phyloP scores from a whole-genome alignment of 2,113 vertebrate genomes.

The Apodemus speciosus region DNA sequence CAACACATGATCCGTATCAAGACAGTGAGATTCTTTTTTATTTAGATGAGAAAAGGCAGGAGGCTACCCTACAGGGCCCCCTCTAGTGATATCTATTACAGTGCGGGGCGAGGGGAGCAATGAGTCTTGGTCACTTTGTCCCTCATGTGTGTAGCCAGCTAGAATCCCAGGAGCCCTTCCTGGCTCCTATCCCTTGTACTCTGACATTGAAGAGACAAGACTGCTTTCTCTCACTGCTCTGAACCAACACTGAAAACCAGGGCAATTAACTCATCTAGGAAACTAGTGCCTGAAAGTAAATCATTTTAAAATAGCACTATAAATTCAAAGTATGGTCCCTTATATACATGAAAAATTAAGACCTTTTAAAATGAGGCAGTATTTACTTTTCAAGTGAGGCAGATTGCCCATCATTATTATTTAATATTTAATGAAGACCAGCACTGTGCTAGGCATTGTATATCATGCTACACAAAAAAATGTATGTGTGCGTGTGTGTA shows the following conservation, averaged over 20 bases:
- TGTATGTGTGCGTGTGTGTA: background rate
- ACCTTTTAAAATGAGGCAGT: conserved; percentile 58
- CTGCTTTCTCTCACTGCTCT: background rate
- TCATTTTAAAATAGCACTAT: conserved; percentile 20
- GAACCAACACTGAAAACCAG: background rate
- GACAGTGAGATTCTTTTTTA: background rate
- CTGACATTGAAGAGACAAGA: background rate
- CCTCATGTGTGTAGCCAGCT: background rate
- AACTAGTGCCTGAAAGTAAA: background rate
- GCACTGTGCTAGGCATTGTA: background rate
- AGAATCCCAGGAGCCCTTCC: background rate
- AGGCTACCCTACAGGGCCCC: background rate
- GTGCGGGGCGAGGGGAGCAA: background rate
- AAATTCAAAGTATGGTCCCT: background rate
- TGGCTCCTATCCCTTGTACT: background rate
- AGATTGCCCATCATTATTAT: conserved; percentile 35
- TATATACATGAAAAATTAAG: conserved; percentile 52
- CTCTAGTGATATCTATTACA: background rate
- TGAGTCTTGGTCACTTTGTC: too few relatives aligned
- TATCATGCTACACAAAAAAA: conserved; percentile 14
- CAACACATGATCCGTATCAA: background rate
- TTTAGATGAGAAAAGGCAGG: background rate
- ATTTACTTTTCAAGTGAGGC: conserved; percentile 59
- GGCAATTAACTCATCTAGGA: conserved; percentile 17
- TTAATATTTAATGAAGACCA: conserved; percentile 62